A percentile compares a stretch with the other conserved stretches of the same genome.
phyloP scores from a whole-genome alignment of 2,888 invertebrate species.

The Spodoptera exigua region DNA sequence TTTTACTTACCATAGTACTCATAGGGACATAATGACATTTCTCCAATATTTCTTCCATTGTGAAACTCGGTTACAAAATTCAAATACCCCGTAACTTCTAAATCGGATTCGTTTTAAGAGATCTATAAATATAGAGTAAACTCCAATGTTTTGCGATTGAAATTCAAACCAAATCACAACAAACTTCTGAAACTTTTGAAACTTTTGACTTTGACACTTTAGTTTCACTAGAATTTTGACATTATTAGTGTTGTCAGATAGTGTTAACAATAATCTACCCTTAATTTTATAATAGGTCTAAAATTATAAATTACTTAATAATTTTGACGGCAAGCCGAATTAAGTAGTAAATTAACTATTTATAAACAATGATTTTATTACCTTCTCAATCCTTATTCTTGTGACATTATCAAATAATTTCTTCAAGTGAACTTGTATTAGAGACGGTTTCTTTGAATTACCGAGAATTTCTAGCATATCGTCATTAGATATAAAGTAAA shows the following conservation, averaged over 20 bases:
- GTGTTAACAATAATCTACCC: slow-evolving; percentile 6
- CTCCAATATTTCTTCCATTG: slow-evolving; percentile 47
- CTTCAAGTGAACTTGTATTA: slow-evolving; percentile 95
- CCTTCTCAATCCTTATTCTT: slow-evolving; percentile 91
- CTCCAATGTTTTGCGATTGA: neutral
- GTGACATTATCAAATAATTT: slow-evolving; percentile 96
- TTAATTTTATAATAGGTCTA: neutral
- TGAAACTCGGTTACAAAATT: neutral
- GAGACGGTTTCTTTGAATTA: slow-evolving; percentile 94
- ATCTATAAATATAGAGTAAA: neutral
- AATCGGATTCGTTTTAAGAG: too few relatives aligned
- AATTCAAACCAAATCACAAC: too few relatives aligned
- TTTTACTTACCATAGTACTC: slow-evolving; percentile 74
- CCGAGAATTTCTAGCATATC: slow-evolving; percentile 95
- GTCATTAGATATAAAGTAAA: slow-evolving; percentile 91
- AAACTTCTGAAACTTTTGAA: neutral
- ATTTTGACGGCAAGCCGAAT: too few relatives aligned
- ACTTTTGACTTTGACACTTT: neutral
- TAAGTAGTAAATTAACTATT: too few relatives aligned
- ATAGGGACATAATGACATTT: slow-evolving; percentile 70
- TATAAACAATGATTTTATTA: slow-evolving; percentile 64
- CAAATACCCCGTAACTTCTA: neutral
- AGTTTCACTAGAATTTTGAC: neutral
- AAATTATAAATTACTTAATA: too few relatives aligned
- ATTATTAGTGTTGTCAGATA: neutral